A percentile compares a stretch with the other conserved stretches of the same genome.
These are phyloP conservation scores for Reinhardtius hippoglossoides DNA, from an alignment of 2,113 vertebrate genomes.

Conservation along the genomic window DNA sequence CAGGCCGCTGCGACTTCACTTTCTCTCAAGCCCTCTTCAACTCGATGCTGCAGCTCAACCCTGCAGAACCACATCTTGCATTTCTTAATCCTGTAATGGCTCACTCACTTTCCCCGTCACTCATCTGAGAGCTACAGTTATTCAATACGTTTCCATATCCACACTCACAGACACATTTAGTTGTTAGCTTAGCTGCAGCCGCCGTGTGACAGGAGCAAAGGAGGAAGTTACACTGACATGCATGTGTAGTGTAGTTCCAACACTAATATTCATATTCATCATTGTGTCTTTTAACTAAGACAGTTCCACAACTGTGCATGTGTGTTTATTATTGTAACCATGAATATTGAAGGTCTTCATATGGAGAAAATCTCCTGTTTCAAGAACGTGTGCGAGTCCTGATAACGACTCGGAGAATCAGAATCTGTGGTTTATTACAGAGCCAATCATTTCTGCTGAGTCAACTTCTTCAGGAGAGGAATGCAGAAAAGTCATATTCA, in stretches of 20 bases:
- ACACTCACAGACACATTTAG: neutral
- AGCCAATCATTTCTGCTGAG: neutral
- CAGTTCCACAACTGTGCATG: neutral
- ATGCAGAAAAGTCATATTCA: neutral
- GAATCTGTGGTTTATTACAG: neutral
- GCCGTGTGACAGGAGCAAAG: too few relatives aligned
- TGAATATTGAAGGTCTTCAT: neutral
- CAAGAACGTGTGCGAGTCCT: neutral
- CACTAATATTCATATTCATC: neutral
- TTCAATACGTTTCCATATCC: conserved; percentile 44
- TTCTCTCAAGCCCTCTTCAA: neutral
- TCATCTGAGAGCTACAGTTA: conserved; percentile 17
- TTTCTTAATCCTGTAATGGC: neutral
- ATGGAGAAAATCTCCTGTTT: neutral
- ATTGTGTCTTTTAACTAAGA: neutral
- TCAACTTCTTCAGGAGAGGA: neutral
- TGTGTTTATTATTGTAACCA: neutral
- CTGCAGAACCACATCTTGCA: neutral
- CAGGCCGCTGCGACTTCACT: neutral
- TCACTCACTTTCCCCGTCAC: neutral
- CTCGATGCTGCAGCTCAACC: neutral
- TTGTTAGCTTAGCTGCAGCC: neutral
- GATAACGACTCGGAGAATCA: neutral
- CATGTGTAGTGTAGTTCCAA: neutral
- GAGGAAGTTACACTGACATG: neutral